These are phyloP conservation scores for Xestia c-nigrum DNA, from an alignment of 2,888 invertebrate species.

Conservation along the genomic window DNA sequence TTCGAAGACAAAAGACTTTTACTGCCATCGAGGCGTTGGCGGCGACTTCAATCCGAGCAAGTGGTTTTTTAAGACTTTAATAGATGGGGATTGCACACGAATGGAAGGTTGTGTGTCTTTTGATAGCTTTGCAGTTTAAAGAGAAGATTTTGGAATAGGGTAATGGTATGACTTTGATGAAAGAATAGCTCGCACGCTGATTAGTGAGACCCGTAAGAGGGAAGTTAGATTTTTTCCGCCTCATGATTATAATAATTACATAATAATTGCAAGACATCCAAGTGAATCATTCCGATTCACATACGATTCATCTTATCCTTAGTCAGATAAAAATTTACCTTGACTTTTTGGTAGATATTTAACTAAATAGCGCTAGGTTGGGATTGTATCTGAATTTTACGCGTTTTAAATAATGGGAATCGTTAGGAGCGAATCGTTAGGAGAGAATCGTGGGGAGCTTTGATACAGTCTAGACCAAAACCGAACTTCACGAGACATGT, in stretches of 20 bases:
- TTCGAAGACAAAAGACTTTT: slow-evolving; percentile 56
- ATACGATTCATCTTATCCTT: not conserved
- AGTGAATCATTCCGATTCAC: not conserved
- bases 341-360: too few species aligned
- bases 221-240: not conserved
- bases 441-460: too few species aligned
- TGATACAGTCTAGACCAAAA: not conserved
- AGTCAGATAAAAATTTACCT: not conserved
- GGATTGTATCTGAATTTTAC: not conserved
- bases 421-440: too few species aligned
- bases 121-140: slow-evolving; percentile 1
- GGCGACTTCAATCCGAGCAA: slow-evolving; percentile 44
- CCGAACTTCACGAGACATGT: too few species aligned
- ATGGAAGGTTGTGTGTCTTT: slow-evolving; percentile 10
- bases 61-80: slow-evolving; percentile 52
- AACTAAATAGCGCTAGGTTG: not conserved
- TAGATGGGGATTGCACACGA: slow-evolving; percentile 35
- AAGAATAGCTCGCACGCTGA: not conserved
- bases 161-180: not conserved
- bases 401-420: not conserved
- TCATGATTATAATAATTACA: not conserved
- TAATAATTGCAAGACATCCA: not conserved
- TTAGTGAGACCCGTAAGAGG: not conserved
- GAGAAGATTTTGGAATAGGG: not conserved
- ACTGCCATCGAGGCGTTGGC: slow-evolving; percentile 31